A percentile compares a stretch with the other conserved stretches of the same genome.
These are phyloP conservation scores for Athalia rosae DNA, from an alignment of 2,888 invertebrate genomes.

Conservation along the genomic window DNA sequence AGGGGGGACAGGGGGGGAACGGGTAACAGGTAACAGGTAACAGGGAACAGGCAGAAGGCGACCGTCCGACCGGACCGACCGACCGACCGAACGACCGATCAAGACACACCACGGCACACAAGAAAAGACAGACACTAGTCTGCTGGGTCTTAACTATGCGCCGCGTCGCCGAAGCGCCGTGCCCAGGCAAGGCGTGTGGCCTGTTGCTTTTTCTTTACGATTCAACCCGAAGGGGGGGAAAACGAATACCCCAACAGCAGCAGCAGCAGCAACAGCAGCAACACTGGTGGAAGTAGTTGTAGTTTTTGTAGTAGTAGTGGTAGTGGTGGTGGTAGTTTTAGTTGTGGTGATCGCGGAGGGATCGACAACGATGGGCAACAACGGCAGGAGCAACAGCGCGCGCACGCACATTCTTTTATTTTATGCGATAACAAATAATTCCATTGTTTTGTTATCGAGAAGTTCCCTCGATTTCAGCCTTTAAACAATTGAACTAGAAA, in stretches of 20 bases:
- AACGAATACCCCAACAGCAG: slow-evolving; percentile 4
- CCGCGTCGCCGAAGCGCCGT: slow-evolving; percentile 53
- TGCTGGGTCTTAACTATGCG: slow-evolving; percentile 42
- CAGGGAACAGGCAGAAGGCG: background rate
- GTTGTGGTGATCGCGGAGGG: slow-evolving; percentile 38
- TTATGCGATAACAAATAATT: slow-evolving; percentile 45
- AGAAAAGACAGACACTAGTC: slow-evolving; percentile 12
- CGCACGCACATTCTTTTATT: slow-evolving; percentile 38
- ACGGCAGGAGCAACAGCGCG: slow-evolving; percentile 14
- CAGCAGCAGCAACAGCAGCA: background rate
- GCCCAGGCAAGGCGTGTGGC: slow-evolving; percentile 59
- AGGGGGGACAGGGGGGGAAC: background rate
- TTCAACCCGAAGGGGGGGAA: slow-evolving; percentile 20
- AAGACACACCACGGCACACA: slow-evolving; percentile 31
- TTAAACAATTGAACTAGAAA: background rate
- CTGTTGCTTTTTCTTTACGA: slow-evolving; percentile 61
- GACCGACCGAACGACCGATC: slow-evolving; percentile 36
- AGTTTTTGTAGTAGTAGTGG: background rate
- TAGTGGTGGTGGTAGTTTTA: slow-evolving; percentile 18
- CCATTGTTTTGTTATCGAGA: slow-evolving; percentile 42
- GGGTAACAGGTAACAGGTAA: background rate
- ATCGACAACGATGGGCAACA: slow-evolving; percentile 36
- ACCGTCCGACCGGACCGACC: slow-evolving; percentile 34
- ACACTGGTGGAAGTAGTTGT: background rate
- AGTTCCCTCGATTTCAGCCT: background rate